Conservation (phyloP, 2,113 vertebrate genomes). For the Eublepharis macularius region DNA sequence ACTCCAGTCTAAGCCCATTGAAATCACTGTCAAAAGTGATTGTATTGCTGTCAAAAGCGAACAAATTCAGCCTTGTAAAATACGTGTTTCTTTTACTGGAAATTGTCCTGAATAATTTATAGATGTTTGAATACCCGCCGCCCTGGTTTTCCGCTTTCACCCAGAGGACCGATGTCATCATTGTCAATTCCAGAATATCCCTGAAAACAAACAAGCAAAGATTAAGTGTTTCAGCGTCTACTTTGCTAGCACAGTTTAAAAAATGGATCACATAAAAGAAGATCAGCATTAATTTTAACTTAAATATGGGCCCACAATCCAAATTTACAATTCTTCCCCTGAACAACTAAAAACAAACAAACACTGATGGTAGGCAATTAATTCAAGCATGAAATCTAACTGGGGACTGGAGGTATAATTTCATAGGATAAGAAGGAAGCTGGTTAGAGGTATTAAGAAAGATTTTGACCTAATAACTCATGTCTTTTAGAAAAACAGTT, state of each 20-base stretch:
- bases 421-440: background rate
- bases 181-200: conserved; percentile 77
- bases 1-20: no score
- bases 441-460: background rate
- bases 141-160: conserved; percentile 78
- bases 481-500: background rate
- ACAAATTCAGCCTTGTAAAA: background rate
- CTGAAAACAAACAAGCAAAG: conserved; percentile 64
- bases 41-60: background rate
- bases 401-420: background rate
- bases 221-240: background rate
- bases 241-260: background rate
- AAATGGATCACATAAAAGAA: background rate
- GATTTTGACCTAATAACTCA: background rate
- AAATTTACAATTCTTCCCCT: background rate
- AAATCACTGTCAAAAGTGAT: no score
- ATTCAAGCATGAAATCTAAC: conserved; percentile 11
- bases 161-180: conserved; percentile 72
- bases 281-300: background rate
- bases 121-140: conserved; percentile 67
- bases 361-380: background rate
- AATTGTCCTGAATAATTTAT: background rate
- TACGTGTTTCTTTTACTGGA: background rate
- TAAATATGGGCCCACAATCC: background rate
- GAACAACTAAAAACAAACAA: conserved; percentile 2